phyloP scores from a whole-genome alignment of 2,888 invertebrate genomes.

The Sturmia bella region DNA sequence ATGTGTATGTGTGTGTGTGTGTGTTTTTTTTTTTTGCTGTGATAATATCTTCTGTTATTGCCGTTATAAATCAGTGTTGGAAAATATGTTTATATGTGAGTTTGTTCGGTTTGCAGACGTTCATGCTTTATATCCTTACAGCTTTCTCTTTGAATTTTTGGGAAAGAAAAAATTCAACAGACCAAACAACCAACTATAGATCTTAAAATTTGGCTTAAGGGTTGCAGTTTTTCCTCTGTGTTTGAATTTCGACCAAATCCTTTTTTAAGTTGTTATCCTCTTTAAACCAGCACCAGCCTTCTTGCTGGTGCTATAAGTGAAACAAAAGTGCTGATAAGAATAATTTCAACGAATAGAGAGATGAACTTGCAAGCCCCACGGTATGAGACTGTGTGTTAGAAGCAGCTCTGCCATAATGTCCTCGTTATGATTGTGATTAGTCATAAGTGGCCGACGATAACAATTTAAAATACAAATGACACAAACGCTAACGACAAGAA shows the following conservation, averaged over 20 bases:
- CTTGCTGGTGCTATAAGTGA: conserved; percentile 3
- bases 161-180: conserved; percentile 8
- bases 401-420: conserved; percentile 57
- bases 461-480: conserved; percentile 25
- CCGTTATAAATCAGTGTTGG: conserved; percentile 23
- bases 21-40: background rate
- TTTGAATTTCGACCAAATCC: conserved; percentile 11
- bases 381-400: conserved; percentile 32
- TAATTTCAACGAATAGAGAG: background rate
- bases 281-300: conserved; percentile 2
- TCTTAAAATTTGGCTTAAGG: conserved; percentile 10
- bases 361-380: conserved; percentile 8
- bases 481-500: conserved; percentile 19
- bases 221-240: background rate
- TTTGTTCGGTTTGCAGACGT: conserved; percentile 1
- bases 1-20: too few relatives aligned
- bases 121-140: conserved; percentile 40
- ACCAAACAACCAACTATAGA: background rate
- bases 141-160: conserved; percentile 39
- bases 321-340: conserved; percentile 15
- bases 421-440: conserved; percentile 64
- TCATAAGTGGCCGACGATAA: conserved; percentile 67
- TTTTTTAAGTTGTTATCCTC: conserved; percentile 25
- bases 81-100: conserved; percentile 33
- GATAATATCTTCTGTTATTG: too few relatives aligned